These are phyloP conservation scores for Meiosimyza platycephala DNA, from an alignment of 2,888 invertebrate species.

Conservation along the genomic window DNA sequence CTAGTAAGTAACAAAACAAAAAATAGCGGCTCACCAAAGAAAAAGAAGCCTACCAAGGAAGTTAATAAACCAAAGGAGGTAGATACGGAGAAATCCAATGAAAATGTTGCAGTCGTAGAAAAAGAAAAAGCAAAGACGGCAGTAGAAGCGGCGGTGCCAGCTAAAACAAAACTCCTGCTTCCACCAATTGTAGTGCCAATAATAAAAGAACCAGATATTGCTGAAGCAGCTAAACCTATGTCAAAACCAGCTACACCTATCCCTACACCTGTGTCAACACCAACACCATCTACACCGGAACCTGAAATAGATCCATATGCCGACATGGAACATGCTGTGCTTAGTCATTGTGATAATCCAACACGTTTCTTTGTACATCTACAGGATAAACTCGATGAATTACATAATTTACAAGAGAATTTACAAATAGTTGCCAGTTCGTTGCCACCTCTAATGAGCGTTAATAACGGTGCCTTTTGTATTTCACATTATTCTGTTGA, in stretches of 20 bases:
- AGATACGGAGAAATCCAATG: conserved; percentile 25
- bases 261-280: not conserved
- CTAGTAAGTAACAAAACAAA: conserved; percentile 35
- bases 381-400: conserved; percentile 69
- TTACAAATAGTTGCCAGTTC: conserved; percentile 72
- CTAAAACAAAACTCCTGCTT: not conserved
- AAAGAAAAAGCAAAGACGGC: too few species aligned
- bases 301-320: conserved; percentile 57
- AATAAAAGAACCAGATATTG: not conserved
- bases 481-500: conserved; percentile 86
- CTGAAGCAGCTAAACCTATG: not conserved
- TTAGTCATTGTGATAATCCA: conserved; percentile 81
- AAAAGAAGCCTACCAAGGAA: conserved; percentile 44
- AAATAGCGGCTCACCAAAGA: conserved; percentile 43
- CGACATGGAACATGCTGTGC: conserved; percentile 69
- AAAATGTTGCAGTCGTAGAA: too few species aligned
- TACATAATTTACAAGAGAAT: conserved; percentile 74
- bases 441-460: conserved; percentile 71
- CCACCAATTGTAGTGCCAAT: not conserved
- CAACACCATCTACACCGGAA: conserved; percentile 27
- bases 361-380: conserved; percentile 82
- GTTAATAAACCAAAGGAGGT: conserved; percentile 43
- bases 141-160: not conserved
- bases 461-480: conserved; percentile 71
- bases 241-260: not conserved